Base-by-base conservation (phyloP, 1,140 invertebrate species). In the Zophobas atratus region DNA sequence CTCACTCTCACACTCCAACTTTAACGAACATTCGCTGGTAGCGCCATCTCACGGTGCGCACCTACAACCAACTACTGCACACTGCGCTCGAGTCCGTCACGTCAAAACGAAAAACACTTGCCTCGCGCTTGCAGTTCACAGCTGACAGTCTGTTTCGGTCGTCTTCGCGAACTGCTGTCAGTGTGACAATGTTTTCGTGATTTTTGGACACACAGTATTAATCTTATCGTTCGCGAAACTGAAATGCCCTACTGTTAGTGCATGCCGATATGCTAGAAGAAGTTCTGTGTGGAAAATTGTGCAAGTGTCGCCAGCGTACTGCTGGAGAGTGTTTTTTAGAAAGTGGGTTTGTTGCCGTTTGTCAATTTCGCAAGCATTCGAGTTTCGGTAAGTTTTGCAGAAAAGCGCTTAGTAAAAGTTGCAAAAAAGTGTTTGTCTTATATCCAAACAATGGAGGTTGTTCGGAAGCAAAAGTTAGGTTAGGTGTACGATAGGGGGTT, bases 241-340 rank as follows among this genome's bases (percentile, higher is more conserved):
- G 38, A 57, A 38, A 77, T 77, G 75, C 60, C 36, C 39, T n/a
- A 46, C 41, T 77, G 38, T 49, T 70, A 77, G 76, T 77, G 76
- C 39, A 57, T 41, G 56, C n/a, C 51, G 55, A 73, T 63, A 80
- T 76, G 79, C 77, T 72, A 78, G 41, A 77, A 71, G 72, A 5
- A 48, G 56, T 77, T 71, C 41, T 74, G 77, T 79, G 77, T 78
- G 41, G 57, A 43, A 79, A 79, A 77, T 77, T 75, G 77, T 79
- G 80, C 51, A 53, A 75, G 77, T 76, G 75, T 75, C 46, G 34
- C 56, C 75, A 77, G 70, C 73, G 51, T 63, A 51, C 79, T 8
- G 73, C 77, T 81, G 80, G 80, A 79, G 79, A 81, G 80, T 81
- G 80, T 81, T 74, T 75, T 79, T 43, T 81, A 81, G 80, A 81